Base-by-base conservation (phyloP, 2,113 vertebrate genomes). In the Lanius collurio region DNA sequence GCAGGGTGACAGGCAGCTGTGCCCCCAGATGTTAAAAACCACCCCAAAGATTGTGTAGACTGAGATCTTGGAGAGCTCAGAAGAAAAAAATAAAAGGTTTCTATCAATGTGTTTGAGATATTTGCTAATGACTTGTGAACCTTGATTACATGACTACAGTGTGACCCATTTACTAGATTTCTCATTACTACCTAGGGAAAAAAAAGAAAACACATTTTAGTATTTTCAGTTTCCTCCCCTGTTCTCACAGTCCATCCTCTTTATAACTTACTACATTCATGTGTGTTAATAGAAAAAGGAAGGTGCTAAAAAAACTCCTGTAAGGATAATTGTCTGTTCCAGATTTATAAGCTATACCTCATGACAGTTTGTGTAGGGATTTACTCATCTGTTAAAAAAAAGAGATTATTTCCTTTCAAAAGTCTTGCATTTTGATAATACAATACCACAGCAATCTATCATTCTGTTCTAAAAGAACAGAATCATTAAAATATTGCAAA, bases 361-460 rank as follows among this genome's bases (percentile, higher is more conserved):
- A 50, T 93, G 65, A 95, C 81, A 83, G 77, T 82, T 78, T 90
- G 30, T 71, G 63, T 57, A 89, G 78, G 70, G 93, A 94, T 95
- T 96, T 91, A 90, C 46, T 91, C 68, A 80, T 83, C 90, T 75
- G 28, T 89, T 95, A 95, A 95, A 95, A 55, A 86, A 90, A 95
- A 94, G 30, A 13, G 11, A 87, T 26, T 35, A 73, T 63, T 96
- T 97, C 42, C 57, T 87, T 39, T 95, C 88, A 31, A 19, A 78
- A 90, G 11, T 89, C 65, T 90, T 83, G 8, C 56, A 91, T 94
- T 84, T 92, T 94, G 57, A 89, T 91, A 67, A 94, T 94, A 81
- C 33, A 56, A 39, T 73, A 50, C 14, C 22, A 46, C 18, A 27
- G n/a, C 30, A 81, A 87, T 90, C 65, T 33, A 68, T 79, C 95